phyloP scores from a whole-genome alignment of 2,797 vertebrate genomes.

The Lutra lutra region DNA sequence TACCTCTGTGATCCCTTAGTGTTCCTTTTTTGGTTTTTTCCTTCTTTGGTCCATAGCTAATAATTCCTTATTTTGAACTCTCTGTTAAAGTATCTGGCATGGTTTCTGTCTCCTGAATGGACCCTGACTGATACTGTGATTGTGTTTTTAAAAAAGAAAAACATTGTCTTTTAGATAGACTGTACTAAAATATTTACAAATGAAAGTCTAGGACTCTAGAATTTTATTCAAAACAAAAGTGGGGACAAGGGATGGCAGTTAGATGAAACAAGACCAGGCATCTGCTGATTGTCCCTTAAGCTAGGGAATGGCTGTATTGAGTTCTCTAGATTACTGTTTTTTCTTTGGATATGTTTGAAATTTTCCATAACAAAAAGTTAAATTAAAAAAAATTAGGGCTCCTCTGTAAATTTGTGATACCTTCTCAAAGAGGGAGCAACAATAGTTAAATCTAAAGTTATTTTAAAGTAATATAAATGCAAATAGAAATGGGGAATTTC shows the following conservation, averaged over 20 bases:
- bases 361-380: neutral
- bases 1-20: neutral
- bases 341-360: constrained; percentile 8
- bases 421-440: neutral
- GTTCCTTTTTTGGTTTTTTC: neutral
- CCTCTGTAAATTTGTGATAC: neutral
- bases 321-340: neutral
- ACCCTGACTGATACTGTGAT: neutral
- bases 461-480: constrained; percentile 15
- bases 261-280: neutral
- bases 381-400: neutral
- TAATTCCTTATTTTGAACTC: neutral
- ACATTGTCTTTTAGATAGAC: neutral
- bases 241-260: neutral
- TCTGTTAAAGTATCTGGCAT: neutral
- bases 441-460: neutral
- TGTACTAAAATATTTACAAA: constrained; percentile 31
- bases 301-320: neutral
- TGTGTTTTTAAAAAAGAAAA: neutral
- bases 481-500: constrained; percentile 5
- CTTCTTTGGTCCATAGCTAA: neutral
- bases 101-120: neutral
- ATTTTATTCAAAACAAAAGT: neutral
- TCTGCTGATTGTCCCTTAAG: neutral
- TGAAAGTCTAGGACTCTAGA: neutral